Evolutionary conservation across 1,140 invertebrate genomes (phyloP).

Genomic region (Papilio xuthus): DNA sequence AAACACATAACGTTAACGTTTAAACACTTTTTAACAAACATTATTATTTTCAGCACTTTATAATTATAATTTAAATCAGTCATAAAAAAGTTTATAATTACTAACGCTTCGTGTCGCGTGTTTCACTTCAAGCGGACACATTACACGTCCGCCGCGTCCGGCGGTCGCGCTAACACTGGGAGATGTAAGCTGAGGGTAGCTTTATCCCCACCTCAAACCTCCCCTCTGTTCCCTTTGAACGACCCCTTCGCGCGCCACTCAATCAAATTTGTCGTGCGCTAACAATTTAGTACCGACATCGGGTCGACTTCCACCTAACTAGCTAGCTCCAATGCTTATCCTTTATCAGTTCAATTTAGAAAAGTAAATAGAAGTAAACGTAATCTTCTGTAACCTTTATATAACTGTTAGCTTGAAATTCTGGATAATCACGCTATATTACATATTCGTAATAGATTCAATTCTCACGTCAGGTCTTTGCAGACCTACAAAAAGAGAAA

Average conservation of each 20-base stretch:
- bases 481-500: no score
- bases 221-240: conserved; percentile 23
- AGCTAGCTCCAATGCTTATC: not conserved
- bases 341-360: conserved; percentile 4
- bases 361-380: not conserved
- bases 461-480: not conserved
- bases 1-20: not conserved
- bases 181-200: not conserved
- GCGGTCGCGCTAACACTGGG: conserved; percentile 3
- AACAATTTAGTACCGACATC: conserved; percentile 19
- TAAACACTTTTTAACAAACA: not conserved
- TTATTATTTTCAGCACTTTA: conserved; percentile 2
- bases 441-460: no score
- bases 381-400: not conserved
- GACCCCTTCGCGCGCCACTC: conserved; percentile 32
- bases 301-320: conserved; percentile 17
- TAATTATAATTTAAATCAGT: not conserved
- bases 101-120: not conserved
- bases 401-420: not conserved
- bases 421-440: not conserved
- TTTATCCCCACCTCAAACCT: conserved; percentile 5
- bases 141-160: conserved; percentile 13
- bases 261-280: conserved; percentile 32
- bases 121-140: not conserved
- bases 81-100: conserved; percentile 17